These are phyloP conservation scores for Thysanoteuthis rhombus DNA, from an alignment of 2,888 invertebrate species.

Conservation along the genomic window DNA sequence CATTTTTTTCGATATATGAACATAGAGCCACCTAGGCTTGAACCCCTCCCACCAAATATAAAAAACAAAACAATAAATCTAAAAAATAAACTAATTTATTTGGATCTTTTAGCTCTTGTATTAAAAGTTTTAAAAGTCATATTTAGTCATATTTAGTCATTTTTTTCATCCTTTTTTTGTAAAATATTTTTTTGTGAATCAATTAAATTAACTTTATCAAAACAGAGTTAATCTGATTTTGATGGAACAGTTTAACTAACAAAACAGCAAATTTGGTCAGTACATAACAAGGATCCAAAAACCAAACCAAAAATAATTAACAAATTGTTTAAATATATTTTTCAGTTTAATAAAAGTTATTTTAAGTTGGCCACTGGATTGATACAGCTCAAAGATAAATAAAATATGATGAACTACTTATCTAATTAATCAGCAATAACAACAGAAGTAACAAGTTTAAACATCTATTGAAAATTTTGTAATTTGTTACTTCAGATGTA, in stretches of 20 bases:
- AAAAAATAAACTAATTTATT: too few relatives aligned
- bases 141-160: too few relatives aligned
- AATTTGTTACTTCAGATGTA: not conserved
- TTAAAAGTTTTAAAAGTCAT: too few relatives aligned
- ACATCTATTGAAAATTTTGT: not conserved
- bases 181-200: too few relatives aligned
- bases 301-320: not conserved
- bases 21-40: too few relatives aligned
- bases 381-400: not conserved
- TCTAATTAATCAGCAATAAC: not conserved
- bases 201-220: too few relatives aligned
- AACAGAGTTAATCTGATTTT: not conserved
- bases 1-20: too few relatives aligned
- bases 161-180: too few relatives aligned
- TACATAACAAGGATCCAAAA: not conserved
- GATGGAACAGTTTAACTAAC: not conserved
- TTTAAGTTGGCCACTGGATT: not conserved
- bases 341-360: not conserved
- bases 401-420: not conserved
- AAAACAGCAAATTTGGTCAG: not conserved
- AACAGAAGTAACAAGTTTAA: not conserved
- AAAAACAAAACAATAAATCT: too few relatives aligned
- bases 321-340: not conserved
- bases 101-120: too few relatives aligned
- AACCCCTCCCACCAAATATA: too few relatives aligned